Conservation (phyloP, 2,797 vertebrate genomes). For the Coregonus ussuriensis region DNA sequence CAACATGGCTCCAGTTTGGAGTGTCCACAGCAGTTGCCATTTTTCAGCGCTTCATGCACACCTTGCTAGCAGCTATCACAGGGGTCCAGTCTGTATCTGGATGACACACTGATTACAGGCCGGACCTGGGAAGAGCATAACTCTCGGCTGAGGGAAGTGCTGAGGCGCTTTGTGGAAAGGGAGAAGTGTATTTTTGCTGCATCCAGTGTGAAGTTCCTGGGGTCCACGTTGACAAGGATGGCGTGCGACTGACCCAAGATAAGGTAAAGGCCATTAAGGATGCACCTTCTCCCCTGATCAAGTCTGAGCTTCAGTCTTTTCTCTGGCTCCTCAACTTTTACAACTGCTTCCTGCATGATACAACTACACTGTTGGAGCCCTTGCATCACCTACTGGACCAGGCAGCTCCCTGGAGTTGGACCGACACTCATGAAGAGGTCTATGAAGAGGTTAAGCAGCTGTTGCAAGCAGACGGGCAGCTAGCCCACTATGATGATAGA, state of each 20-base stretch:
- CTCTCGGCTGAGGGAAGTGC: too few relatives aligned
- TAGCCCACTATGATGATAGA: background rate
- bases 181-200: background rate
- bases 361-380: background rate
- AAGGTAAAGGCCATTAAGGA: background rate
- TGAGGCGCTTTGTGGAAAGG: too few relatives aligned
- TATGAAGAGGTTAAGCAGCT: background rate
- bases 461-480: background rate
- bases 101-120: too few relatives aligned
- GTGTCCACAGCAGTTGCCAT: too few relatives aligned
- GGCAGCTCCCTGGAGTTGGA: background rate
- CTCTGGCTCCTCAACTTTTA: background rate
- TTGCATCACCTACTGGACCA: background rate
- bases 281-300: background rate
- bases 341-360: background rate
- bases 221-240: background rate
- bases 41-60: too few relatives aligned
- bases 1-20: too few relatives aligned
- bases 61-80: too few relatives aligned
- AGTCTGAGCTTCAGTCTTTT: constrained; percentile 1
- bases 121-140: too few relatives aligned
- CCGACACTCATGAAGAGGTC: background rate
- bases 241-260: background rate
- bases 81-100: too few relatives aligned
- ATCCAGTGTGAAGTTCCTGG: background rate